These are phyloP conservation scores for Centropus bengalensis DNA, from an alignment of 2,113 vertebrate genomes.

Conservation along the genomic window DNA sequence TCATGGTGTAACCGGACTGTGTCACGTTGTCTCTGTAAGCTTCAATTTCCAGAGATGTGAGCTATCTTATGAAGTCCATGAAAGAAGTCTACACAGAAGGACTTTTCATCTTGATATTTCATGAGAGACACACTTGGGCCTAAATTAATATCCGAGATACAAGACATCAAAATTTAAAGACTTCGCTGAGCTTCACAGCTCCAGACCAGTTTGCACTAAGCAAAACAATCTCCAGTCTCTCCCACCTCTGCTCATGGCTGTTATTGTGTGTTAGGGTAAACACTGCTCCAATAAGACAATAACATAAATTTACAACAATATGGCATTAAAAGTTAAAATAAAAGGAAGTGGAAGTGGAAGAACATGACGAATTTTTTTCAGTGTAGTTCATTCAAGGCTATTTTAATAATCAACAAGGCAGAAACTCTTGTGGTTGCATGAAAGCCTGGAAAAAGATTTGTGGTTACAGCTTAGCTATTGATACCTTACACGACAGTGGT, in stretches of 20 bases:
- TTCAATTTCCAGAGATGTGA: not conserved
- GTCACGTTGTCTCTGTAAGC: rapidly evolving
- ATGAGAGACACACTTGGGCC: not conserved
- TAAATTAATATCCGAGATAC: not conserved
- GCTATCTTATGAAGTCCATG: not conserved
- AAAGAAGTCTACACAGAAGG: not conserved
- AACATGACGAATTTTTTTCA: not conserved
- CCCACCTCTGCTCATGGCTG: not conserved
- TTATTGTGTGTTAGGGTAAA: not conserved
- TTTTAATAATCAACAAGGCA: not conserved
- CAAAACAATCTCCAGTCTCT: not conserved
- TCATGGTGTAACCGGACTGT: not conserved
- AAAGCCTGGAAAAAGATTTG: not conserved
- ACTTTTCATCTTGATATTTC: not conserved
- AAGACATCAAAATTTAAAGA: not conserved
- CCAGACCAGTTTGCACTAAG: not conserved
- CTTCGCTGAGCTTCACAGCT: not conserved
- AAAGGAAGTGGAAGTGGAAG: not conserved
- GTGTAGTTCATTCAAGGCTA: not conserved
- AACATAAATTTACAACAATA: not conserved
- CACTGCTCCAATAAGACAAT: not conserved
- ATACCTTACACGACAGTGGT: not conserved
- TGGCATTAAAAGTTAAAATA: not conserved
- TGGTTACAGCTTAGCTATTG: not conserved
- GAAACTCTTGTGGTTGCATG: not conserved